Evolutionary conservation across 35 echinoderm and acorn worm genomes (phyloP).

Genomic region (Patiria miniata): DNA sequence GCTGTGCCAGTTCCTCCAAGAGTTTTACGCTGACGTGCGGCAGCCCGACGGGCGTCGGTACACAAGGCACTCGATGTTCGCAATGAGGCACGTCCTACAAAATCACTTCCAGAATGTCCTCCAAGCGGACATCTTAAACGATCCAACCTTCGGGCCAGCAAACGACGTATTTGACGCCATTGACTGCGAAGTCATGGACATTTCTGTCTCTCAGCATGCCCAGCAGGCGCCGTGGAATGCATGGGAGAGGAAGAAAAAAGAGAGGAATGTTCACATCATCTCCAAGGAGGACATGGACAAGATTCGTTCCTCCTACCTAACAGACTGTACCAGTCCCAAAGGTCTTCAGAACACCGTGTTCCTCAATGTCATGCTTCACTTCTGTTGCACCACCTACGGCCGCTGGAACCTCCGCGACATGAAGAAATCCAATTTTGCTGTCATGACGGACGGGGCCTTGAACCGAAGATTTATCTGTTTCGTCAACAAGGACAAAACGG

Average conservation of each 20-base stretch:
- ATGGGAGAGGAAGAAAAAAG: not conserved
- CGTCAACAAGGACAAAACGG: not conserved
- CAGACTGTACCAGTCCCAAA: constrained; percentile 16
- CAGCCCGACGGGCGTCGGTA: constrained; percentile 11
- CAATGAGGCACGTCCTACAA: constrained; percentile 26
- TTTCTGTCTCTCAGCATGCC: not conserved
- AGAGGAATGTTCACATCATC: too few species aligned
- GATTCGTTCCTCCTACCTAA: constrained; percentile 24
- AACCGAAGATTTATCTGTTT: constrained; percentile 7
- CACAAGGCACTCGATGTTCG: constrained; percentile 40
- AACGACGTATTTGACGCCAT: not conserved
- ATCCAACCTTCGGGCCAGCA: not conserved
- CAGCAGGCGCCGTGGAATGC: not conserved
- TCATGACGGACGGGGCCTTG: not conserved
- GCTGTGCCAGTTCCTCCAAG: constrained; percentile 24
- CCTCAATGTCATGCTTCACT: constrained; percentile 31
- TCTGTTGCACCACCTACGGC: not conserved
- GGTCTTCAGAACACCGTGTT: constrained; percentile 45
- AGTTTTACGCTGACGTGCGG: constrained; percentile 35
- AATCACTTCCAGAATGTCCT: constrained; percentile 27
- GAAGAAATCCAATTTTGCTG: not conserved
- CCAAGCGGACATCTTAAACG: not conserved
- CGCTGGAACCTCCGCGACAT: constrained; percentile 29
- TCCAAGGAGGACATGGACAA: constrained; percentile 17
- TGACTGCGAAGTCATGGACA: too few species aligned